Evolutionary conservation across 2,888 invertebrate genomes (phyloP), one percentile per base, ranked within the genome.

Genomic region (Parnassius apollo): DNA sequence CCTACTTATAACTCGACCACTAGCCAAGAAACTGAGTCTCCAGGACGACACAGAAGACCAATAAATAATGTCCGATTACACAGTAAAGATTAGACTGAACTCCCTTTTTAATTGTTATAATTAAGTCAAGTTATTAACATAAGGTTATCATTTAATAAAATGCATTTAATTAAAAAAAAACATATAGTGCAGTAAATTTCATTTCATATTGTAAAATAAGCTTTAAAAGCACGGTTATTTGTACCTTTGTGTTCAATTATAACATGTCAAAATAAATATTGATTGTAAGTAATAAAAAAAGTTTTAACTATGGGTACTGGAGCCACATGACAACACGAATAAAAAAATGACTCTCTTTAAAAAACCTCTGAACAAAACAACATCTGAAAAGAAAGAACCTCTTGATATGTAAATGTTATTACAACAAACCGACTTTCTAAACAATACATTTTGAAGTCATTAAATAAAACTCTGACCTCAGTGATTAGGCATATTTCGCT

Each of bases 11-110:
- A 87, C 83, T 2, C 75, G 81, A 12, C 85, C 82, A 0, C 65
- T 88, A 54, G 87, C 88, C 0, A 83, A 85, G 11, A 86, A 78
- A 55, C 79, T 91, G 2, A 88, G 84, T 63, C 88, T 91, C 0
- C 79, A 90, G 67, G 91, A 91, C 64, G 89, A 90, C 55, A 71
- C 75, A 0, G 89, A 88, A 42, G 88, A 89, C 60, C 78, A 87
- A 65, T 78, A 85, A 48, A 85, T 90, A 63, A 65, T 91, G 18
- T 75, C 78, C 9, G 90, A 91, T 56, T 91, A 91, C 57, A 87
- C 87, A n/a, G 83, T 85, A 2, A 91, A 91, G 72, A 89, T 91
- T 62, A 81, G 88, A 66, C 78, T 91, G 48, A 88, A 88, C 71
- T 89, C 22, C 18, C 11, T 54, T 58, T 35, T 35, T 35, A 35